phyloP scores from a whole-genome alignment of 2,797 vertebrate species.

The Acomys russatus region DNA sequence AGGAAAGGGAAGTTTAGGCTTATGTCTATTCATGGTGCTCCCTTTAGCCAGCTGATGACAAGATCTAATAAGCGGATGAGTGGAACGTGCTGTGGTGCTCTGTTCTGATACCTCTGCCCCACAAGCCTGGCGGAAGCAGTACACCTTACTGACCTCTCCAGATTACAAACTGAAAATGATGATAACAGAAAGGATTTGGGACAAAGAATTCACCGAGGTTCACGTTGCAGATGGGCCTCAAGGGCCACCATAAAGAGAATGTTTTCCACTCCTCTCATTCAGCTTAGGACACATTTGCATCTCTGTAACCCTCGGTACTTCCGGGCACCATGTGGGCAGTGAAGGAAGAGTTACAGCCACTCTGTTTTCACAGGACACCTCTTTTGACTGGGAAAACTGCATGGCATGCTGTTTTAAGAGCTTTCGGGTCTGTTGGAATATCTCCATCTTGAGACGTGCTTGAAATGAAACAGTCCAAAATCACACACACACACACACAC shows the following conservation, averaged over 20 bases:
- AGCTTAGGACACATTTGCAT: conserved; percentile 3
- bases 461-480: conserved; percentile 43
- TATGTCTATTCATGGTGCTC: conserved; percentile 73
- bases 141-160: conserved; percentile 79
- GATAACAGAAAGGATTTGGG: conserved; percentile 83
- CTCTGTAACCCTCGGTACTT: neutral
- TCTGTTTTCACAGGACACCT: neutral
- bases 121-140: conserved; percentile 77
- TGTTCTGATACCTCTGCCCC: conserved; percentile 81
- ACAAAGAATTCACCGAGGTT: conserved; percentile 76
- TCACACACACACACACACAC: no score
- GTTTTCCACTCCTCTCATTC: neutral
- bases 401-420: conserved; percentile 1
- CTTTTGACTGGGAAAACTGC: conserved; percentile 30
- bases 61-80: conserved; percentile 77
- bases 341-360: neutral
- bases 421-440: neutral
- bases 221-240: conserved; percentile 70
- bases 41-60: conserved; percentile 80
- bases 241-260: conserved; percentile 56
- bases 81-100: conserved; percentile 77
- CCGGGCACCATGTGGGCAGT: neutral
- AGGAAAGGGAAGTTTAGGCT: conserved; percentile 69
- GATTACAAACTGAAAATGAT: conserved; percentile 77
- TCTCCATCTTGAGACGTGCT: neutral